Percentiles rank a stretch among this genome's conserved stretches.
Evolutionary conservation across 2,888 invertebrate species (phyloP).

Genomic region (Torymus auratus): DNA sequence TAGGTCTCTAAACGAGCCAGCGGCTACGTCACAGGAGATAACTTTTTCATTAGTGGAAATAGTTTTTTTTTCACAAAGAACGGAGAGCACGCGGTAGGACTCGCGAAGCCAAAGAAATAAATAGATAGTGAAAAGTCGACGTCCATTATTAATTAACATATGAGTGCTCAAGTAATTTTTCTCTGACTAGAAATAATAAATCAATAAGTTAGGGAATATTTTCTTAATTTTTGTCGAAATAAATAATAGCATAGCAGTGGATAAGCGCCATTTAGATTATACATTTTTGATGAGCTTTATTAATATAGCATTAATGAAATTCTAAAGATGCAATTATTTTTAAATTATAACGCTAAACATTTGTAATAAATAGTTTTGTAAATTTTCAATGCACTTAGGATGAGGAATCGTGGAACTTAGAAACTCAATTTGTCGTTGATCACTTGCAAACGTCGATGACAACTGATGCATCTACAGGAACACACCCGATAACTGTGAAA

Average conservation of each 20-base stretch:
- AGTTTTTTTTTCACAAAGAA: slow-evolving; percentile 31
- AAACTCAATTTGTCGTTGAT: slow-evolving; percentile 84
- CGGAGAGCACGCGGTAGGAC: too few species aligned
- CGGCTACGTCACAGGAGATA: too few species aligned
- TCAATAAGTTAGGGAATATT: too few species aligned
- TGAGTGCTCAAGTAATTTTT: background rate
- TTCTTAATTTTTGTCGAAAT: too few species aligned
- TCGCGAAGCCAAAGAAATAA: background rate
- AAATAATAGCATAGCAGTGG: too few species aligned
- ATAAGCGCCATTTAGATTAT: too few species aligned
- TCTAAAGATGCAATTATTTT: too few species aligned
- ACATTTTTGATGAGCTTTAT: too few species aligned
- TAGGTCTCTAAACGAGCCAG: too few species aligned
- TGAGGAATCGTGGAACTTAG: slow-evolving; percentile 81
- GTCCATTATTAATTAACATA: background rate
- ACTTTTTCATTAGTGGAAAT: slow-evolving; percentile 39
- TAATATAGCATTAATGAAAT: too few species aligned
- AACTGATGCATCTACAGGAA: slow-evolving; percentile 79
- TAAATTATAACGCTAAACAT: too few species aligned
- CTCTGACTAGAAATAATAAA: too few species aligned
- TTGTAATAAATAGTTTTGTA: background rate
- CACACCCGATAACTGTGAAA: slow-evolving; percentile 79
- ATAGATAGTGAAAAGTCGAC: background rate
- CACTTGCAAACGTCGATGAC: slow-evolving; percentile 83
- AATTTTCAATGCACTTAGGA: slow-evolving; percentile 75